Evolutionary conservation across 2,888 invertebrate species (phyloP).

Genomic region (Chymomyza fuscimana): DNA sequence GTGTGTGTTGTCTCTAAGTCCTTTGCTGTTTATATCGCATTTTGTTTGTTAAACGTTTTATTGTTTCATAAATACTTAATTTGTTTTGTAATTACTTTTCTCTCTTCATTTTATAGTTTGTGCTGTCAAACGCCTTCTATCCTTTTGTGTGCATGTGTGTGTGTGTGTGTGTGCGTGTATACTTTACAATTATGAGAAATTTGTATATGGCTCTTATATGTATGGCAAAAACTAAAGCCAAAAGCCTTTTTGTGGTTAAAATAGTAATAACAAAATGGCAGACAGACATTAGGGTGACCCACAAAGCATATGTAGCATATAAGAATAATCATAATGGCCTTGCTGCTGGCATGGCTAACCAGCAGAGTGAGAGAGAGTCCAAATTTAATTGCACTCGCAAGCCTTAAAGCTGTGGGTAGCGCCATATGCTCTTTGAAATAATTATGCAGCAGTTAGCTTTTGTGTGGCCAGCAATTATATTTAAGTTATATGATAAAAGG

Average conservation of each 20-base stretch:
- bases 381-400: background rate
- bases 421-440: background rate
- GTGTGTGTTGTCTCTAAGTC: slow-evolving; percentile 8
- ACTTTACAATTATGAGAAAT: background rate
- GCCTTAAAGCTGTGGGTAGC: background rate
- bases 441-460: background rate
- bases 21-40: slow-evolving; percentile 1
- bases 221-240: background rate
- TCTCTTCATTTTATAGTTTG: background rate
- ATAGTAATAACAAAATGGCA: background rate
- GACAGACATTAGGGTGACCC: background rate
- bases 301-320: background rate
- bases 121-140: background rate
- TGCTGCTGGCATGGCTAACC: background rate
- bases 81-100: slow-evolving; percentile 65
- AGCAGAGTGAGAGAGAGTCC: background rate
- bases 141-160: too few species aligned
- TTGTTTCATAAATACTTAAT: slow-evolving; percentile 74
- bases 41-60: slow-evolving; percentile 59
- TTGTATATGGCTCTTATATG: background rate
- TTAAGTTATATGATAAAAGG: too few species aligned
- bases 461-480: background rate
- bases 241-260: slow-evolving; percentile 3
- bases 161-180: background rate
- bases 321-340: background rate